Evolutionary conservation across 1,140 invertebrate species (phyloP).

Genomic region (Drosophila parabipectinata): DNA sequence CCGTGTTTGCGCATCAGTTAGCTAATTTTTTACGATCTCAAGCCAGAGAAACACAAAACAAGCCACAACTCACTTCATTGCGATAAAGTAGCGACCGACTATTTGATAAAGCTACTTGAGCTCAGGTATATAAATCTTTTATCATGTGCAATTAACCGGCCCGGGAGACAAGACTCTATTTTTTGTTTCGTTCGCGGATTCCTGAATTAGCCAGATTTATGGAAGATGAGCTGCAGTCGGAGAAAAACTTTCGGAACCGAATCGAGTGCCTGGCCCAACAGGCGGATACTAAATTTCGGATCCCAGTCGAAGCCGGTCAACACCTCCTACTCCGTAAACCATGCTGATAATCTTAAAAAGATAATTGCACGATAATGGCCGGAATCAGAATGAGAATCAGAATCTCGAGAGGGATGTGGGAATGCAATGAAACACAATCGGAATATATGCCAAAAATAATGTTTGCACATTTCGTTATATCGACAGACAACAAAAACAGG

Average conservation of each 20-base stretch:
- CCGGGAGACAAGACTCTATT: conserved; percentile 22
- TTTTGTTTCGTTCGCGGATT: conserved; percentile 6
- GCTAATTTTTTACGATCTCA: conserved; percentile 46
- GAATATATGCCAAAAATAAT: conserved; percentile 13
- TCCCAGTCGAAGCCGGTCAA: conserved; percentile 48
- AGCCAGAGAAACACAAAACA: conserved; percentile 27
- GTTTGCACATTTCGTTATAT: conserved; percentile 19
- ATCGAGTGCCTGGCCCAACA: conserved; percentile 40
- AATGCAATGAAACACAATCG: not conserved
- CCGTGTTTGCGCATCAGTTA: conserved; percentile 36
- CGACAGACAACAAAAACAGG: conserved; percentile 1
- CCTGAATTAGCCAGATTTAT: not conserved
- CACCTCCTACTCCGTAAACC: conserved; percentile 27
- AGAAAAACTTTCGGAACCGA: conserved; percentile 3
- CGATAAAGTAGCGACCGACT: conserved; percentile 37
- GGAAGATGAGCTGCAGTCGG: not conserved
- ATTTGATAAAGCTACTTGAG: conserved; percentile 65
- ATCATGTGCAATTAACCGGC: conserved; percentile 45
- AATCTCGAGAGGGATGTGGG: not conserved
- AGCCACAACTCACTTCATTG: conserved; percentile 61
- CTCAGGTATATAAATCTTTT: conserved; percentile 63
- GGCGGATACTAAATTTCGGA: conserved; percentile 60
- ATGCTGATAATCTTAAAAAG: conserved; percentile 40
- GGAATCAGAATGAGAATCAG: conserved; percentile 2
- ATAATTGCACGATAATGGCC: conserved; percentile 44